Conservation (phyloP, 2,888 invertebrate species). For the Flexamia atlantica region DNA sequence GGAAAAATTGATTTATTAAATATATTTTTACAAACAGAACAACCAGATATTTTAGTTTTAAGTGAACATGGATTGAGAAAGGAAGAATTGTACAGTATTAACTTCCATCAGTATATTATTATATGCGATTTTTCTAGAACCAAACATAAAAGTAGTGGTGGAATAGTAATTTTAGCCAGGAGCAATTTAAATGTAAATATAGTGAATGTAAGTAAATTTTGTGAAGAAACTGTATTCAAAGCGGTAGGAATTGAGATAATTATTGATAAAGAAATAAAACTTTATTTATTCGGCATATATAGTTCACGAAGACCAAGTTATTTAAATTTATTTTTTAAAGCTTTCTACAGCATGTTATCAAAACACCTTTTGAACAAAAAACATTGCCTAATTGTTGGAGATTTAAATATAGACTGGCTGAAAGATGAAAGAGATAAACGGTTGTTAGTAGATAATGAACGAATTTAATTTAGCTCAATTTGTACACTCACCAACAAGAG, state of each 20-base stretch:
- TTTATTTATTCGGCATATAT: conserved; percentile 11
- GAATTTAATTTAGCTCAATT: conserved; percentile 22
- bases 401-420: conserved; percentile 47
- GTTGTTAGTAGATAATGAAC: conserved; percentile 28
- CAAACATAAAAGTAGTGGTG: conserved; percentile 32
- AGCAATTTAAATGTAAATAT: not conserved
- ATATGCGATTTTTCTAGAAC: conserved; percentile 12
- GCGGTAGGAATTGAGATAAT: conserved; percentile 13
- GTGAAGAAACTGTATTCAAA: conserved; percentile 16
- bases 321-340: too few relatives aligned
- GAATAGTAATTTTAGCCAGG: not conserved
- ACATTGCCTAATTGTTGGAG: conserved; percentile 25
- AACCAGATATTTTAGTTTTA: conserved; percentile 7
- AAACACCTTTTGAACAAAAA: conserved; percentile 1
- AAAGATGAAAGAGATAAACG: not conserved
- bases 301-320: too few relatives aligned
- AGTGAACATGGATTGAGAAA: conserved; percentile 29
- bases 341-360: conserved; percentile 6
- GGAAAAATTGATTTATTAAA: conserved; percentile 5
- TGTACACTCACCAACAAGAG: conserved; percentile 46
- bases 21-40: conserved; percentile 17
- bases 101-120: not conserved
- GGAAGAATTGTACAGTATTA: conserved; percentile 22
- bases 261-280: conserved; percentile 13
- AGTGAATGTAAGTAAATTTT: not conserved